These are phyloP conservation scores for Xiphophorus couchianus DNA, from an alignment of 2,113 vertebrate genomes.

Conservation along the genomic window DNA sequence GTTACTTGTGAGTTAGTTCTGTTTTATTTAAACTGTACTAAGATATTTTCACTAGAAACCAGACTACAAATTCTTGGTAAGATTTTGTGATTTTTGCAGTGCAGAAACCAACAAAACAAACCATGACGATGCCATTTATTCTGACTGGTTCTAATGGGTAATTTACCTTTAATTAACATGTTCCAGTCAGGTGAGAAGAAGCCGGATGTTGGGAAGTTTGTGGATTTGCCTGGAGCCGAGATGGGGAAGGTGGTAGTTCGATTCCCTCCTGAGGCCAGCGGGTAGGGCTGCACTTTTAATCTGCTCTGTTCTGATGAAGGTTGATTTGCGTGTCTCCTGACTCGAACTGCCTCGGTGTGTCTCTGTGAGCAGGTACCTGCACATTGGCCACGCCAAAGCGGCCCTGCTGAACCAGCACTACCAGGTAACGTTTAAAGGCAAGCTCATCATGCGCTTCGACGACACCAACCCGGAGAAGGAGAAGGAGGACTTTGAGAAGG, in stretches of 20 bases:
- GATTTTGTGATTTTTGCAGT: too few relatives aligned
- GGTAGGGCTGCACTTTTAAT: constrained; percentile 73
- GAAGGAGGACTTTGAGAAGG: constrained; percentile 99
- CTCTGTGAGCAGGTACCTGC: constrained; percentile 85
- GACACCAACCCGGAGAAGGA: constrained; percentile 99
- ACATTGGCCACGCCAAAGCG: constrained; percentile 98
- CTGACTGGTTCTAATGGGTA: too few relatives aligned
- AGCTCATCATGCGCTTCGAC: constrained; percentile 99
- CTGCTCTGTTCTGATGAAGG: neutral
- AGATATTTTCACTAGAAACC: too few relatives aligned
- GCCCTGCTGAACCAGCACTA: constrained; percentile 98
- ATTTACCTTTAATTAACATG: neutral
- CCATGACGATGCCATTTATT: too few relatives aligned
- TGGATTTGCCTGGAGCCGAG: constrained; percentile 95
- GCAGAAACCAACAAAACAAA: too few relatives aligned
- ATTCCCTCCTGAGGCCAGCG: constrained; percentile 98
- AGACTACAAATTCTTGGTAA: too few relatives aligned
- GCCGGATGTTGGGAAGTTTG: constrained; percentile 93
- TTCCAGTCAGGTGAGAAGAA: constrained; percentile 91
- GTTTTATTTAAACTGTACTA: too few relatives aligned
- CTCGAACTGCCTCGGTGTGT: fast-evolving
- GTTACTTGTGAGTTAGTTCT: too few relatives aligned
- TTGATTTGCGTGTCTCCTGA: neutral
- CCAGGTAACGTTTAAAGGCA: constrained; percentile 96
- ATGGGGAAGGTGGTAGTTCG: constrained; percentile 97